These are phyloP conservation scores for Echeneis naucrates DNA, from an alignment of 2,797 vertebrate genomes.

Conservation along the genomic window DNA sequence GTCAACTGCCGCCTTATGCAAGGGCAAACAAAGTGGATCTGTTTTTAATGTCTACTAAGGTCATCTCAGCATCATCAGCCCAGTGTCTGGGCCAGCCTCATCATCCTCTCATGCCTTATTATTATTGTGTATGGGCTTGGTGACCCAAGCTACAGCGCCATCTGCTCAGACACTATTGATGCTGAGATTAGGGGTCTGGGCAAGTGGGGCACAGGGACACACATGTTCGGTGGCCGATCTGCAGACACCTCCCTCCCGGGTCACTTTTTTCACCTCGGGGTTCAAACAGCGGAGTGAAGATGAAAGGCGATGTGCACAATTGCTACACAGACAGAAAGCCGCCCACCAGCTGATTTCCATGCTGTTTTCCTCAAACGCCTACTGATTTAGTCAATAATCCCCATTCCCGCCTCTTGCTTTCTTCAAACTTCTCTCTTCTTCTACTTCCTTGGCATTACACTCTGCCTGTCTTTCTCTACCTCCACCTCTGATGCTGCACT, in stretches of 20 bases:
- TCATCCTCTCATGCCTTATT: conserved; percentile 66
- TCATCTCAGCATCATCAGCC: conserved; percentile 54
- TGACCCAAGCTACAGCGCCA: conserved; percentile 60
- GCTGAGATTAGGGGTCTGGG: conserved; percentile 67
- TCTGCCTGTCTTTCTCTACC: conserved; percentile 26
- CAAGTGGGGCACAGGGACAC: conserved; percentile 54
- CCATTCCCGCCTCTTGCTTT: conserved; percentile 2
- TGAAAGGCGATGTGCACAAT: conserved; percentile 32
- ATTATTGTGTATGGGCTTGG: conserved; percentile 43
- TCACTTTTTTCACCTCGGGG: conserved; percentile 34
- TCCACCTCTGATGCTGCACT: conserved; percentile 34
- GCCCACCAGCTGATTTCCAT: conserved; percentile 56
- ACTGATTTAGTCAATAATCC: conserved; percentile 47
- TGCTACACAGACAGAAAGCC: conserved; percentile 21
- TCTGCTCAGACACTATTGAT: conserved; percentile 68
- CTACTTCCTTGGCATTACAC: conserved; percentile 18
- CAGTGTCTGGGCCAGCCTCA: conserved; percentile 63
- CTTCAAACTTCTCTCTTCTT: conserved; percentile 9
- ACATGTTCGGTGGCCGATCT: conserved; percentile 38
- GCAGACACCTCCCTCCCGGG: conserved; percentile 16
- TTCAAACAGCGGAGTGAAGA: conserved; percentile 38
- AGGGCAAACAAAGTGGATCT: conserved; percentile 68
- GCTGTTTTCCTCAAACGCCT: conserved; percentile 39
- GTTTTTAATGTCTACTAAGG: conserved; percentile 53
- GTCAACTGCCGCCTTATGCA: conserved; percentile 61